A percentile compares a stretch with the other conserved stretches of the same genome.
Evolutionary conservation across 2,113 vertebrate species (phyloP).

Genomic region (Calidris pugnax): DNA sequence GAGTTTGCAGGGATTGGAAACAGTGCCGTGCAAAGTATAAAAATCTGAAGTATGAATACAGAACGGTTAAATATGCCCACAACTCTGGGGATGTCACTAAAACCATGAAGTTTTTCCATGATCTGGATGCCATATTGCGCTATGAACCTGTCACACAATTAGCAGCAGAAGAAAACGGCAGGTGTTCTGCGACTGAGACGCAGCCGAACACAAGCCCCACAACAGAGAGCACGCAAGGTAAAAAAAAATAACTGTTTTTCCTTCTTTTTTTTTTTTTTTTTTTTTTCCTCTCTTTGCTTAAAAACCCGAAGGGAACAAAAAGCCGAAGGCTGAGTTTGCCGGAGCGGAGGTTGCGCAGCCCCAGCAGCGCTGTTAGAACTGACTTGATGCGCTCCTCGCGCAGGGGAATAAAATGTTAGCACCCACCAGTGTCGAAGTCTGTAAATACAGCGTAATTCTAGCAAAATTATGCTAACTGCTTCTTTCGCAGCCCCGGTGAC

Average conservation of each 20-base stretch:
- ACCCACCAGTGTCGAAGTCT: constrained; percentile 49
- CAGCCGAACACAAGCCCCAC: constrained; percentile 56
- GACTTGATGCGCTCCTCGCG: constrained; percentile 36
- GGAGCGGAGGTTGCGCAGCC: neutral
- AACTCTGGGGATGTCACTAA: constrained; percentile 71
- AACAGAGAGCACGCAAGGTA: constrained; percentile 68
- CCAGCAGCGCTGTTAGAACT: neutral
- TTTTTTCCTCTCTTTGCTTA: neutral
- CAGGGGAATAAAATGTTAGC: constrained; percentile 48
- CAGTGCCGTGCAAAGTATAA: constrained; percentile 89
- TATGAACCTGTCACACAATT: constrained; percentile 57
- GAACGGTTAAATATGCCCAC: constrained; percentile 78
- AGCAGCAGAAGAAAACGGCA: constrained; percentile 71
- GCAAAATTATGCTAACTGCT: constrained; percentile 36
- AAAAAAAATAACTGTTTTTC: constrained; percentile 45
- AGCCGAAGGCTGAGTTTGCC: neutral
- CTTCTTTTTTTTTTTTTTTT: constrained; percentile 24
- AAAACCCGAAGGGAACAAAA: neutral
- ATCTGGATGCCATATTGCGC: constrained; percentile 76
- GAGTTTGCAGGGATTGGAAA: constrained; percentile 86
- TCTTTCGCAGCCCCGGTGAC: neutral
- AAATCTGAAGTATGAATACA: constrained; percentile 87
- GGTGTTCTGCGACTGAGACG: constrained; percentile 53
- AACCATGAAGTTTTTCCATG: constrained; percentile 81
- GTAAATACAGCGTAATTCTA: constrained; percentile 51